A percentile compares a stretch with the other conserved stretches of the same genome.
These are phyloP conservation scores for Mirounga angustirostris DNA, from an alignment of 2,113 vertebrate genomes.

Conservation along the genomic window DNA sequence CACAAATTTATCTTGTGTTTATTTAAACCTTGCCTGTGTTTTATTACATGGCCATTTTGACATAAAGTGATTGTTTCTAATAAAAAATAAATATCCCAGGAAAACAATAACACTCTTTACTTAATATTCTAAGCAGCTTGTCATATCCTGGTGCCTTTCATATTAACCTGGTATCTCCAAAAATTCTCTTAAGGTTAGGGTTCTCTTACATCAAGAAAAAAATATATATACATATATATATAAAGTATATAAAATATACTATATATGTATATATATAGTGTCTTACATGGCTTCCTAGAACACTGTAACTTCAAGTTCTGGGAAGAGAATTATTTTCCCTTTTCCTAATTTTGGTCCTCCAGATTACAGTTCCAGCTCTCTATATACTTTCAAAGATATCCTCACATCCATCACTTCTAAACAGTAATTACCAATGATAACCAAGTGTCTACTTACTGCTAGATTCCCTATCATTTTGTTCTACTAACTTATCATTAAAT, in stretches of 20 bases:
- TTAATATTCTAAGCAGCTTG: not conserved
- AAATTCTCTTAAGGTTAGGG: not conserved
- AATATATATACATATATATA: too few relatives aligned
- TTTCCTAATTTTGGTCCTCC: not conserved
- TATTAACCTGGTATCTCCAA: not conserved
- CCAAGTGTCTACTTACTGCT: not conserved
- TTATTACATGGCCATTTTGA: not conserved
- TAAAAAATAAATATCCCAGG: not conserved
- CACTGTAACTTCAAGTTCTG: not conserved
- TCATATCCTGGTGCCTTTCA: not conserved
- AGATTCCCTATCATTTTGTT: not conserved
- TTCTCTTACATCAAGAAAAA: not conserved
- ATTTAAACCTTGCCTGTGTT: not conserved
- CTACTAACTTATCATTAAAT: not conserved
- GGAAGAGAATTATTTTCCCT: not conserved
- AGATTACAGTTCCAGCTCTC: not conserved
- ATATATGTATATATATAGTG: not conserved
- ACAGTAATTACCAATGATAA: not conserved
- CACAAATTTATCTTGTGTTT: not conserved
- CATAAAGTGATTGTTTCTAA: not conserved
- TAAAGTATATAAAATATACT: too few relatives aligned
- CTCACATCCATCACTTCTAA: not conserved
- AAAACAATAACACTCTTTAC: not conserved
- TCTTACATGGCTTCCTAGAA: not conserved
- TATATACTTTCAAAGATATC: not conserved